Conservation (phyloP, 1,140 invertebrate genomes). For the Pentalonia nigronervosa region DNA sequence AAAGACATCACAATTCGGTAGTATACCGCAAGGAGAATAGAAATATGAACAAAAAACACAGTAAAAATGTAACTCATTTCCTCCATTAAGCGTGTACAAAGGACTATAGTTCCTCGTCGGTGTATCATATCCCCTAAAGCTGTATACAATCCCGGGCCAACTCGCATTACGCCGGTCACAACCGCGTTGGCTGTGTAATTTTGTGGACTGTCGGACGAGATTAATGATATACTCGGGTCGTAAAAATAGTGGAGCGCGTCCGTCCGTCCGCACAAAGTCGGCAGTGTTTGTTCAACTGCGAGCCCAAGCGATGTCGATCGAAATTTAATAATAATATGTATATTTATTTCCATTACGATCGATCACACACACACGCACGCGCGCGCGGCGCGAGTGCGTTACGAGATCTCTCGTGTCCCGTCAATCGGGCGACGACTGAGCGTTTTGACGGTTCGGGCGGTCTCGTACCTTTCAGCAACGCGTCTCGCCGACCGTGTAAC, state of each 20-base stretch:
- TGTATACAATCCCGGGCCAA: neutral
- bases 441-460: slow-evolving; percentile 37
- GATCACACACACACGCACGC: neutral
- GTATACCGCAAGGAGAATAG: neutral
- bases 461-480: slow-evolving; percentile 26
- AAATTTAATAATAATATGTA: slow-evolving; percentile 9
- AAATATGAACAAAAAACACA: neutral
- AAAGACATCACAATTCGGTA: neutral
- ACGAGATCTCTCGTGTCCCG: neutral
- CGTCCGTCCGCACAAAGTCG: slow-evolving; percentile 5
- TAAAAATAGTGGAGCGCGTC: neutral
- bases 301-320: neutral
- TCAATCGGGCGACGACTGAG: neutral
- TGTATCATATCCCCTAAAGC: neutral
- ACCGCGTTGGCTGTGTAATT: neutral
- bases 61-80: neutral
- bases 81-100: neutral
- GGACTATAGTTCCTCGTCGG: neutral
- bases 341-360: neutral
- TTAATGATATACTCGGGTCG: neutral
- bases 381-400: neutral
- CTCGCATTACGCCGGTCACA: neutral
- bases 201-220: neutral
- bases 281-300: slow-evolving; percentile 32
- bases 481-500: neutral